These are phyloP conservation scores for Enchytraeus crypticus DNA, from an alignment of 2,888 invertebrate species.

Conservation along the genomic window DNA sequence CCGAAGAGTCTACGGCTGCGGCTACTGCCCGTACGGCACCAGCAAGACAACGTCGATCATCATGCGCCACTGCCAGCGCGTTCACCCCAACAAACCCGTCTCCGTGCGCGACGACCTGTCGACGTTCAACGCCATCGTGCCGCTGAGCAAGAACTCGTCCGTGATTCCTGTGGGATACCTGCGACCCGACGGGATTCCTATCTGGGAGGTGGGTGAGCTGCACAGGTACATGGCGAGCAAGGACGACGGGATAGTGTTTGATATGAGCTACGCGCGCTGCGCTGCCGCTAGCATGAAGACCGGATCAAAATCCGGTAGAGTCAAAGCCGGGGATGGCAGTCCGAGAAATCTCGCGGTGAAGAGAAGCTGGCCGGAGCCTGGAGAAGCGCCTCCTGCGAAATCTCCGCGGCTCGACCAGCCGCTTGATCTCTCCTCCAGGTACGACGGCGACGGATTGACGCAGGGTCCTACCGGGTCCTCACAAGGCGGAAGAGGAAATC, in stretches of 20 bases:
- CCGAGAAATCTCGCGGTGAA: too few species aligned
- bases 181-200: constrained; percentile 9
- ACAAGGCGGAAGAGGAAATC: not conserved
- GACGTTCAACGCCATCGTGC: constrained; percentile 14
- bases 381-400: not conserved
- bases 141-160: constrained; percentile 2
- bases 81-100: constrained; percentile 7
- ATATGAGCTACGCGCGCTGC: not conserved
- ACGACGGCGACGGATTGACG: not conserved
- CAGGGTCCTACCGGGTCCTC: not conserved
- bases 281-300: not conserved
- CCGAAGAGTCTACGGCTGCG: constrained; percentile 16
- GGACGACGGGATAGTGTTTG: not conserved
- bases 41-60: constrained; percentile 13
- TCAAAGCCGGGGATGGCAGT: too few species aligned
- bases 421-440: constrained; percentile 1
- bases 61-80: constrained; percentile 6
- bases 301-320: not conserved
- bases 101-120: constrained; percentile 9
- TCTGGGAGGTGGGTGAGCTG: constrained; percentile 9
- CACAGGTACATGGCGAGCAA: not conserved
- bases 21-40: constrained; percentile 17
- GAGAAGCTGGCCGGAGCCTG: not conserved
- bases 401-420: not conserved
- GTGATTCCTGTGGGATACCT: constrained; percentile 7